Evolutionary conservation across 2,797 vertebrate genomes (phyloP).

Genomic region (Phrynocephalus guinanensis): DNA sequence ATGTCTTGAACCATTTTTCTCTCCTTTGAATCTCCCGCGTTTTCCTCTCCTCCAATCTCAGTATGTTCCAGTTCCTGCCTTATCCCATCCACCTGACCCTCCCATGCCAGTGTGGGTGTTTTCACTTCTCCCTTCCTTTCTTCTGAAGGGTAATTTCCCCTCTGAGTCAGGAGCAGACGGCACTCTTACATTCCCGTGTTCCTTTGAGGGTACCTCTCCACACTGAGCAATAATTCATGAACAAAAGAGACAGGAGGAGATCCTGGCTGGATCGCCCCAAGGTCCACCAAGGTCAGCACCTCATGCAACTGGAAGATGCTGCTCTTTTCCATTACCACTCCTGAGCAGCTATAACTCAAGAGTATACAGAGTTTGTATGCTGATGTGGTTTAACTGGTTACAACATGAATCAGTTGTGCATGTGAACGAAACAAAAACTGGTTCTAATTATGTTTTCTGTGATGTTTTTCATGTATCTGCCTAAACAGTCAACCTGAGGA

Average conservation of each 20-base stretch:
- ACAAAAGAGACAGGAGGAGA: neutral
- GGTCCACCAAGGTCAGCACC: neutral
- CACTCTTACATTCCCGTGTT: too few species aligned
- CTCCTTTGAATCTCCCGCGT: too few species aligned
- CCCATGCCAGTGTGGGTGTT: too few species aligned
- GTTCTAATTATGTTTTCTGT: slow-evolving; percentile 16
- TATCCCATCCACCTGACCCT: too few species aligned
- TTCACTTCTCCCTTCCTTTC: too few species aligned
- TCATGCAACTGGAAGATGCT: neutral
- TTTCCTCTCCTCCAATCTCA: too few species aligned
- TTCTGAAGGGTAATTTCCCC: too few species aligned
- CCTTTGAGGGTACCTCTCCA: too few species aligned
- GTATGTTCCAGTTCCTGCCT: too few species aligned
- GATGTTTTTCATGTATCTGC: slow-evolving; percentile 21
- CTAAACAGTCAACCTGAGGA: slow-evolving; percentile 13
- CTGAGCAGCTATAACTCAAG: neutral
- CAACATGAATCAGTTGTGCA: neutral
- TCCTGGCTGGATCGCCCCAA: neutral
- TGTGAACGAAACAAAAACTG: neutral
- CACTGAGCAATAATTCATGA: too few species aligned
- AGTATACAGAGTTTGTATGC: neutral
- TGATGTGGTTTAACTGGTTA: neutral
- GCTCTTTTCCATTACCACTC: neutral
- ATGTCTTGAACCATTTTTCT: too few species aligned
- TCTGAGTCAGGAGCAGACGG: too few species aligned